Percentiles rank a stretch among this genome's conserved stretches.
These are phyloP conservation scores for Erythrocebus patas DNA, from an alignment of 2,113 vertebrate species.

Conservation along the genomic window DNA sequence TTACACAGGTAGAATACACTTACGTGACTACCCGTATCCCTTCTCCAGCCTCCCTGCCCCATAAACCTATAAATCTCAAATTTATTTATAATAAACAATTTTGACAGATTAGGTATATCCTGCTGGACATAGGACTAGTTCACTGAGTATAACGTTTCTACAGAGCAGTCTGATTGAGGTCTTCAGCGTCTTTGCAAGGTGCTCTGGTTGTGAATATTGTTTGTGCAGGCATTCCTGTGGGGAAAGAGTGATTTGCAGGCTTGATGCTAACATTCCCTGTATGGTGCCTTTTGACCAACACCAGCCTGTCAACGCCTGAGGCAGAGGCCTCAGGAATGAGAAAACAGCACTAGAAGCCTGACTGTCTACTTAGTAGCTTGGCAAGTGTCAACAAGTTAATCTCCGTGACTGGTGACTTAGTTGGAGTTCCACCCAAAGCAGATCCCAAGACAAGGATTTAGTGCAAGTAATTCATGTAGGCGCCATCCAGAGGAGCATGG, in stretches of 20 bases:
- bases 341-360: background rate
- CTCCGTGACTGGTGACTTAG: background rate
- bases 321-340: background rate
- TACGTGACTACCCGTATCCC: background rate
- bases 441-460: background rate
- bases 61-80: background rate
- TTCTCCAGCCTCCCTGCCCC: background rate
- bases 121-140: background rate
- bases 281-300: background rate
- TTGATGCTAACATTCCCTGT: background rate
- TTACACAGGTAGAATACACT: background rate
- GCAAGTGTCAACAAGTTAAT: background rate
- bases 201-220: background rate
- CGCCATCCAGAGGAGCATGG: fast-evolving
- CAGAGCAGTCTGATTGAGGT: background rate
- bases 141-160: background rate
- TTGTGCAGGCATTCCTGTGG: too few species aligned
- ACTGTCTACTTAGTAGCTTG: background rate
- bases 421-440: background rate
- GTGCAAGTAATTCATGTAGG: background rate
- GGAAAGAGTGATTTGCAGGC: background rate
- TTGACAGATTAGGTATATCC: background rate
- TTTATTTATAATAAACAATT: background rate
- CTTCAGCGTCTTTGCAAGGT: background rate
- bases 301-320: background rate